Percentiles rank a stretch among this genome's conserved stretches.
Conservation (phyloP, 1,140 invertebrate species). For the Hyposmocoma kahamanoa region DNA sequence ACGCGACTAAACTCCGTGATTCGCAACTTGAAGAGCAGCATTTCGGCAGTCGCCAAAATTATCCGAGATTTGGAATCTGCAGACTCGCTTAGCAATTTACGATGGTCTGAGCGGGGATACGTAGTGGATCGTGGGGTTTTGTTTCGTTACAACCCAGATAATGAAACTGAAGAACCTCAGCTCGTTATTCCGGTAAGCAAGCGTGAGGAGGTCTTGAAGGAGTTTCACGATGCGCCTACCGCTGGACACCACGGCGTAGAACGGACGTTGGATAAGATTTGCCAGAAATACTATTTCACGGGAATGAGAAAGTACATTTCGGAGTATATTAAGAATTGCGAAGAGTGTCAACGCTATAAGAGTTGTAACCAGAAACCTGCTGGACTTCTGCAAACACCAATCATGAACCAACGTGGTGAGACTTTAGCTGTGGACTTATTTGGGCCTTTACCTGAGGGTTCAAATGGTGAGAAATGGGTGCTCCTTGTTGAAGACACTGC, state of each 20-base stretch:
- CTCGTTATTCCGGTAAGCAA: conserved; percentile 10
- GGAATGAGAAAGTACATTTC: conserved; percentile 18
- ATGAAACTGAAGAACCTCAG: conserved; percentile 21
- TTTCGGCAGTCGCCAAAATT: conserved; percentile 12
- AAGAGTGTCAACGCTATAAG: conserved; percentile 19
- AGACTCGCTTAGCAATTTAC: not conserved
- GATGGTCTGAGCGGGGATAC: conserved; percentile 23
- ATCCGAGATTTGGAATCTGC: conserved; percentile 12
- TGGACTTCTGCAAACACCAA: conserved; percentile 12
- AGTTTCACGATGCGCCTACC: conserved; percentile 26
- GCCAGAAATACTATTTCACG: conserved; percentile 19
- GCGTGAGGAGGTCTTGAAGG: conserved; percentile 8
- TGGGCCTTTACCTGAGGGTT: conserved; percentile 15
- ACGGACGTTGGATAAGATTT: conserved; percentile 15
- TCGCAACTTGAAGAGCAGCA: conserved; percentile 17
- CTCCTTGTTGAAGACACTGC: conserved; percentile 23
- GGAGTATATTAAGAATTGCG: conserved; percentile 14
- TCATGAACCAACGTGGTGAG: conserved; percentile 13
- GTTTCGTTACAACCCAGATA: conserved; percentile 19
- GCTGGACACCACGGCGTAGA: conserved; percentile 26
- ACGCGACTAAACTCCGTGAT: conserved; percentile 6
- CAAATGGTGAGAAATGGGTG: conserved; percentile 16
- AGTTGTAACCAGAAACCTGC: conserved; percentile 20
- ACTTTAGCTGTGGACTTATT: conserved; percentile 20
- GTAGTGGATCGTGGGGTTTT: conserved; percentile 19